phyloP scores from a whole-genome alignment of 92 coral and sea anemone species.

The Heliopora coerulea region DNA sequence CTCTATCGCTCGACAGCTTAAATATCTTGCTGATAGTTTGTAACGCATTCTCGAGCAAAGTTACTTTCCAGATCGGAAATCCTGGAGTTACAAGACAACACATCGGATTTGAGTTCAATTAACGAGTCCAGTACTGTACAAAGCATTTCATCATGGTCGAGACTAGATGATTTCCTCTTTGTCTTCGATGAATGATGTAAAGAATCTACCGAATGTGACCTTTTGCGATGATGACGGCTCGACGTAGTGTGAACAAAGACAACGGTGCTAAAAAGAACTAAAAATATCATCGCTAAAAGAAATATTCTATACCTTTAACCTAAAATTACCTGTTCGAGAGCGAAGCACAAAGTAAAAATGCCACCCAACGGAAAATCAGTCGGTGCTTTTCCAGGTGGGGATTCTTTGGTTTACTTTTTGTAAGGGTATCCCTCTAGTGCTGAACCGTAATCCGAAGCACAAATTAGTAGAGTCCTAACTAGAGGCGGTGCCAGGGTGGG shows the following conservation, averaged over 20 bases:
- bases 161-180: background rate
- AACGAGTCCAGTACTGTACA: background rate
- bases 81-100: slow-evolving; percentile 10
- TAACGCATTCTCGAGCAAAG: background rate
- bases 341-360: slow-evolving; percentile 37
- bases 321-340: slow-evolving; percentile 7
- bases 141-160: background rate
- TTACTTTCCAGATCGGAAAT: background rate
- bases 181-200: background rate
- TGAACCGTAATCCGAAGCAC: no score
- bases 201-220: slow-evolving; percentile 1
- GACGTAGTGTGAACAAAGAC: background rate
- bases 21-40: background rate
- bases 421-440: no score
- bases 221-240: slow-evolving; percentile 10
- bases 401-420: no score
- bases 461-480: no score
- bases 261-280: background rate
- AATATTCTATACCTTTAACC: background rate
- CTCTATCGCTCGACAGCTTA: slow-evolving; percentile 4
- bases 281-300: background rate
- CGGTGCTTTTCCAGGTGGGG: no score
- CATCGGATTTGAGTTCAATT: slow-evolving; percentile 3
- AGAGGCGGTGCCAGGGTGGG: no score
- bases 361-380: no score